Evolutionary conservation across 2,797 vertebrate genomes (phyloP).

Genomic region (Valencia hispanica): DNA sequence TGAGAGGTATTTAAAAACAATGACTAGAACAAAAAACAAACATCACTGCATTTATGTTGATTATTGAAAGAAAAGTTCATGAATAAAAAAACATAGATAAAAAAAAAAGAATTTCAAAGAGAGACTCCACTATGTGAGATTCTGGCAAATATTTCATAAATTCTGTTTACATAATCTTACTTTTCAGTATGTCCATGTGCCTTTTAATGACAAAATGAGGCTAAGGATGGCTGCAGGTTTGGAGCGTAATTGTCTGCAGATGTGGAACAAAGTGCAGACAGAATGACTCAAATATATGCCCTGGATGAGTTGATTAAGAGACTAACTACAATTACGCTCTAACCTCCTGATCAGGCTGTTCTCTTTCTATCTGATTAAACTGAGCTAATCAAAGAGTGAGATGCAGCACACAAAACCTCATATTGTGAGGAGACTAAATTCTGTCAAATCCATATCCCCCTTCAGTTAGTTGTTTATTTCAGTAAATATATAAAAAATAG

Average conservation of each 20-base stretch:
- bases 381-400: constrained; percentile 6
- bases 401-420: constrained; percentile 11
- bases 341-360: constrained; percentile 21
- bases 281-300: constrained; percentile 35
- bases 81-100: background rate
- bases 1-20: background rate
- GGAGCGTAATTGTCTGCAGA: constrained; percentile 43
- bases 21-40: background rate
- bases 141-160: background rate
- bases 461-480: constrained; percentile 29
- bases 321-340: constrained; percentile 27
- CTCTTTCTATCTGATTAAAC: constrained; percentile 7
- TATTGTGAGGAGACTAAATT: constrained; percentile 34
- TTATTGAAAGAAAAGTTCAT: background rate
- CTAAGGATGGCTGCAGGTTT: constrained; percentile 26
- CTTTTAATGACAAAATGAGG: constrained; percentile 30
- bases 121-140: background rate
- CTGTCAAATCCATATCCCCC: constrained; percentile 44
- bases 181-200: constrained; percentile 32
- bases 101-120: background rate
- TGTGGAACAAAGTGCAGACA: constrained; percentile 27
- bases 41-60: background rate
- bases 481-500: constrained; percentile 24
- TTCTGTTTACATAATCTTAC: constrained; percentile 3
- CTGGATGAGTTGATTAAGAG: constrained; percentile 32